Percentiles rank a stretch among this genome's conserved stretches.
phyloP scores from a whole-genome alignment of 2,113 vertebrate genomes.

The Trinectes maculatus region DNA sequence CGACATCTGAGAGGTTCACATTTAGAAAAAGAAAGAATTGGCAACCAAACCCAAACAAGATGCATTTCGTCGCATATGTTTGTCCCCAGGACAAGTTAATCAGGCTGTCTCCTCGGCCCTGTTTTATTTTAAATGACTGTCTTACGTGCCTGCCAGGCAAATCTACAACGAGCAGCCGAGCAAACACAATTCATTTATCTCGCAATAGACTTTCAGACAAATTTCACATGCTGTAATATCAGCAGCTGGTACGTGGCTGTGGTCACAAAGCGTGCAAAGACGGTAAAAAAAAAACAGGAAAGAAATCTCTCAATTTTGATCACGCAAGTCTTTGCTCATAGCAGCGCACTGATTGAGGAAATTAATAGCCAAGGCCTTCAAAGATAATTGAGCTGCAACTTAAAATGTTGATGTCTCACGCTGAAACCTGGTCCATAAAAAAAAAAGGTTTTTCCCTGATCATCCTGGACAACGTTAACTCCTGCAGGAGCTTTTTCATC shows the following conservation, averaged over 20 bases:
- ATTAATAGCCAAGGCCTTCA: no score
- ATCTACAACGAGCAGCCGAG: slow-evolving; percentile 48
- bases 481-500: neutral
- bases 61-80: slow-evolving; percentile 56
- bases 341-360: no score
- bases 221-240: slow-evolving; percentile 32
- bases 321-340: neutral
- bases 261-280: no score
- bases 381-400: no score
- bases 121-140: slow-evolving; percentile 61
- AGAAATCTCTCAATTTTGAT: neutral
- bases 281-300: no score
- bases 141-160: slow-evolving; percentile 38
- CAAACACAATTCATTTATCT: slow-evolving; percentile 46
- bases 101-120: slow-evolving; percentile 46
- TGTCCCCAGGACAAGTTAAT: slow-evolving; percentile 64
- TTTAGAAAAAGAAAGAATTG: no score
- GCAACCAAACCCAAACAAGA: slow-evolving; percentile 44
- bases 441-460: neutral
- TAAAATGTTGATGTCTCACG: no score
- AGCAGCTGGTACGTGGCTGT: no score
- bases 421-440: neutral
- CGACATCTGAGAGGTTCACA: no score
- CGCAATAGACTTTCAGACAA: slow-evolving; percentile 40
- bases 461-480: neutral